Base-by-base conservation (phyloP, 2,113 vertebrate species). In the Psephotus haematonotus region DNA sequence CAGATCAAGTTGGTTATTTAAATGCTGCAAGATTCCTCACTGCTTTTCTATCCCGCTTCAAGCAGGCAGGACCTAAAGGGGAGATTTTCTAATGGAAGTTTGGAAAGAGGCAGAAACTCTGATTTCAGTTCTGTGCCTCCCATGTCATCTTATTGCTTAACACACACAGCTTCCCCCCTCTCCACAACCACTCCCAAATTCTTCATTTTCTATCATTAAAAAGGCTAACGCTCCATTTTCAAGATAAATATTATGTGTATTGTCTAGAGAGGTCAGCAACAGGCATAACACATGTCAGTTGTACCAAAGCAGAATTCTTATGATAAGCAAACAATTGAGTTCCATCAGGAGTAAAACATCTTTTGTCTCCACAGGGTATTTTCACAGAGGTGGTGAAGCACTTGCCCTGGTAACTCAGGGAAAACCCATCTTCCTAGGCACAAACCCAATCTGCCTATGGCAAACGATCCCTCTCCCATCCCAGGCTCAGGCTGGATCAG, bases 81-180 rank as follows among this genome's bases (percentile, higher is more conserved):
- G 57, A 63, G 17, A 4, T 49, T 43, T 46, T 17, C 14, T 25
- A n/a, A 33, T 22, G 27, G 28, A 59, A 31, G n/a, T 85, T 10
- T 25, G 23, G 4, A 24, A 31, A 57, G 13, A 72, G 37, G 41
- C 50, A 67, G 47, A 35, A 49, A 25, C 18, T 84, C 41, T 17
- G 6, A 13, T 15, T 8, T 4, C 1, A 22, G 7, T 13, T 46
- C 39, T 2, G 0, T 23, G 23, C 11, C 23, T 50, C 20, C 17
- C 0, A 1, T 0, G 0, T 3, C 0, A 5, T 33, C 28, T 25
- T 13, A 33, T 9, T 62, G 5, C 59, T 29, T 13, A 43, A 29
- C 33, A 12, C 6, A 14, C 0, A 5, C 1, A 4, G 11, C 22
- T 67, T 62, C 17, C 9, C 17, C 33, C 31, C 14, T 27, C 27